These are phyloP conservation scores for Phortica variegata DNA, from an alignment of 1,140 invertebrate species.

Conservation along the genomic window DNA sequence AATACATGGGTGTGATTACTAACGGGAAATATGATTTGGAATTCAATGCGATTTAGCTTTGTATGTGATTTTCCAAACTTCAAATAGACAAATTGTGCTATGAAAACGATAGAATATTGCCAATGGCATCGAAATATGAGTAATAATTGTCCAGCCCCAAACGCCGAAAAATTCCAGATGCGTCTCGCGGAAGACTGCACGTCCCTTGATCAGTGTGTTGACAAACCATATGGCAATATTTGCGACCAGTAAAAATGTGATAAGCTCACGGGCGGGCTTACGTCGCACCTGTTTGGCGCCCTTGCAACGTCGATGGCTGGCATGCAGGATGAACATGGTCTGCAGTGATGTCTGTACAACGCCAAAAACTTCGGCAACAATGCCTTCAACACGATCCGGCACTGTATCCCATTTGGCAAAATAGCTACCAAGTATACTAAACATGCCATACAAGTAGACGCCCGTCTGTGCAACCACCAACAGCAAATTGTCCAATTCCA, in stretches of 20 bases:
- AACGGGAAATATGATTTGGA: no score
- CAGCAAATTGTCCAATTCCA: slow-evolving; percentile 81
- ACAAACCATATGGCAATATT: slow-evolving; percentile 88
- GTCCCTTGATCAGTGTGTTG: slow-evolving; percentile 79
- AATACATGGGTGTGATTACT: no score
- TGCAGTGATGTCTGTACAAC: slow-evolving; percentile 72
- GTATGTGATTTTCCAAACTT: slow-evolving; percentile 94
- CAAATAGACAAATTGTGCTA: slow-evolving; percentile 92
- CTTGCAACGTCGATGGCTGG: slow-evolving; percentile 69
- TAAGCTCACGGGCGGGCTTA: slow-evolving; percentile 81
- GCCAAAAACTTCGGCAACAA: slow-evolving; percentile 64
- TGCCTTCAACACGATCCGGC: slow-evolving; percentile 60
- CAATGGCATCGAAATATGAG: slow-evolving; percentile 80
- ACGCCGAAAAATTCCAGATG: slow-evolving; percentile 78
- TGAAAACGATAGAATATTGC: slow-evolving; percentile 89
- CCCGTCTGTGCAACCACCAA: slow-evolving; percentile 84
- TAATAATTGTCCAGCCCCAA: slow-evolving; percentile 87
- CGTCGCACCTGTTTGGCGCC: slow-evolving; percentile 63
- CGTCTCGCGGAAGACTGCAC: slow-evolving; percentile 76
- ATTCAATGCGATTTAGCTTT: slow-evolving; percentile 62
- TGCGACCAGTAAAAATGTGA: slow-evolving; percentile 80
- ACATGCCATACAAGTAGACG: slow-evolving; percentile 85
- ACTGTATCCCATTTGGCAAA: slow-evolving; percentile 66
- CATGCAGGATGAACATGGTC: slow-evolving; percentile 83
- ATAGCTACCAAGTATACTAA: slow-evolving; percentile 79